phyloP scores from a whole-genome alignment of 2,797 vertebrate genomes.

The Pantherophis alleghaniensis region DNA sequence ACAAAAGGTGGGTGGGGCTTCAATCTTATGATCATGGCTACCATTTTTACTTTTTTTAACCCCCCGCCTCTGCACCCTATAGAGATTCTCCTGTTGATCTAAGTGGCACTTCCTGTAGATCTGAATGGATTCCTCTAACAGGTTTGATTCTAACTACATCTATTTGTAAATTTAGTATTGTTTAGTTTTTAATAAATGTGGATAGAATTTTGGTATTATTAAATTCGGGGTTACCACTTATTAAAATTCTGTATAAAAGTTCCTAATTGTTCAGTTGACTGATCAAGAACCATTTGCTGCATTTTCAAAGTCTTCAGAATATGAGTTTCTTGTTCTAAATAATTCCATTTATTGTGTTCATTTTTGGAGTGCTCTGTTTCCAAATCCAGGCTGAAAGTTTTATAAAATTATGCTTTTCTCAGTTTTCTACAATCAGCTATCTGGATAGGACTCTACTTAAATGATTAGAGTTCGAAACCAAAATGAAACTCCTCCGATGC shows the following conservation, averaged over 20 bases:
- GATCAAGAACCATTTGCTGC: not conserved
- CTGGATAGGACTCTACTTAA: not conserved
- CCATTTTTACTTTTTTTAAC: not conserved
- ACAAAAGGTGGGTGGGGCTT: not conserved
- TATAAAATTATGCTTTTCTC: conserved; percentile 34
- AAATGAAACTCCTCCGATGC: conserved; percentile 36
- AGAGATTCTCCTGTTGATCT: not conserved
- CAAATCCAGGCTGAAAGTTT: conserved; percentile 39
- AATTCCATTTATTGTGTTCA: not conserved
- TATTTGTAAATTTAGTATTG: not conserved
- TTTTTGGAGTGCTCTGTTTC: not conserved
- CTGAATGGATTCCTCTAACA: not conserved
- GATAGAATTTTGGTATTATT: not conserved
- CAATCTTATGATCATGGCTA: not conserved
- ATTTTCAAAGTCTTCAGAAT: not conserved
- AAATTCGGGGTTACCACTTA: not conserved
- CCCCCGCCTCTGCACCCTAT: not conserved
- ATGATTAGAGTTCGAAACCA: not conserved
- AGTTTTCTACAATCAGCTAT: conserved; percentile 37
- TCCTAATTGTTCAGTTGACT: not conserved
- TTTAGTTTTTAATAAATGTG: not conserved
- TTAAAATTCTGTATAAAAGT: not conserved
- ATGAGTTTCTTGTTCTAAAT: not conserved
- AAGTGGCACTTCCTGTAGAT: not conserved
- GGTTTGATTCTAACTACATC: not conserved